Percentiles rank a stretch among this genome's conserved stretches.
Evolutionary conservation across 23 tunicate genomes (phyloP).

Genomic region (Diplosoma virens): DNA sequence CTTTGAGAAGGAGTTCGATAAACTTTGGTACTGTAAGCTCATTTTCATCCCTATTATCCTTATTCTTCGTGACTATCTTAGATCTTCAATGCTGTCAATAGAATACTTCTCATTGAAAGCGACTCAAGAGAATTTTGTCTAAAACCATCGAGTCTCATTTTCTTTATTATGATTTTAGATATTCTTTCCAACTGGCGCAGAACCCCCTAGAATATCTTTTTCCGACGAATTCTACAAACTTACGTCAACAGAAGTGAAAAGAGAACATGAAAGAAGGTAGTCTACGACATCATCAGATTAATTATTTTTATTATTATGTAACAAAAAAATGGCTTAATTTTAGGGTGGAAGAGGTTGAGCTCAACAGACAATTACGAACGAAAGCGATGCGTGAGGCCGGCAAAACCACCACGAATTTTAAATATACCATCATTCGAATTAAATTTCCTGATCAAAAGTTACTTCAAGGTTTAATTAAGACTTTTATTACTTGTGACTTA

Average conservation of each 20-base stretch:
- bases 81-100: no score
- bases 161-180: conserved; percentile 1
- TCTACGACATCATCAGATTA: neutral
- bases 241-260: conserved; percentile 51
- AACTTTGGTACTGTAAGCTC: no score
- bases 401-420: neutral
- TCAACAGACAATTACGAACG: conserved; percentile 72
- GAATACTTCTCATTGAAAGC: no score
- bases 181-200: neutral
- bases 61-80: no score
- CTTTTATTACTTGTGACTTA: no score
- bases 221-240: conserved; percentile 56
- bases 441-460: conserved; percentile 63
- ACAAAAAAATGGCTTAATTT: neutral
- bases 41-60: no score
- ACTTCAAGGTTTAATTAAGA: conserved; percentile 52
- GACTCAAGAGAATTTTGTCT: no score
- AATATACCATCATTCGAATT: conserved; percentile 49
- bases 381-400: conserved; percentile 69
- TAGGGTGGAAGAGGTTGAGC: conserved; percentile 59
- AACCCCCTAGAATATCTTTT: neutral
- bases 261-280: conserved; percentile 51
- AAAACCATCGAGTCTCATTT: no score
- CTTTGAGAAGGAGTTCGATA: no score
- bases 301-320: neutral